Evolutionary conservation across 2,113 vertebrate genomes (phyloP).

Genomic region (Tonatia bakeri): DNA sequence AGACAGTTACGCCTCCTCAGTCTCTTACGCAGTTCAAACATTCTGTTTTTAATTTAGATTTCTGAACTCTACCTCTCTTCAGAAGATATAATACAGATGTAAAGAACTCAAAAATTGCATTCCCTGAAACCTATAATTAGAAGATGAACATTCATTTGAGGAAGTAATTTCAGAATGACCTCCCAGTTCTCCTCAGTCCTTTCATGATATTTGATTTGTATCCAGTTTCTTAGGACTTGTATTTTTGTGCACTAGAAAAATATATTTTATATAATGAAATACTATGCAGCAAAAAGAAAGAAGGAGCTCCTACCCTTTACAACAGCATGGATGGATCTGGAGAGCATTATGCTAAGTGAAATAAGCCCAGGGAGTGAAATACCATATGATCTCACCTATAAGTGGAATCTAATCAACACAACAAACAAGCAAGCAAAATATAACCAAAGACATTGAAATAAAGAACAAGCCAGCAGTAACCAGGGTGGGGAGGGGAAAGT

Average conservation of each 20-base stretch:
- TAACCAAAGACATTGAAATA: too few species aligned
- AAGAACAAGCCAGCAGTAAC: too few species aligned
- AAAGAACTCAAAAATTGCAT: not conserved
- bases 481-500: too few species aligned
- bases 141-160: not conserved
- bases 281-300: too few species aligned
- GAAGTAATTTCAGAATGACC: constrained; percentile 20
- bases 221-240: not conserved
- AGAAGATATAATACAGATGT: not conserved
- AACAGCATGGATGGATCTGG: too few species aligned
- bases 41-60: not conserved
- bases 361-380: too few species aligned
- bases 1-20: not conserved
- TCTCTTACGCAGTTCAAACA: not conserved
- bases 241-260: not conserved
- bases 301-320: too few species aligned
- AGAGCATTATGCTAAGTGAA: too few species aligned
- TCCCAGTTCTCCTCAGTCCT: not conserved
- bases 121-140: not conserved
- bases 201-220: not conserved
- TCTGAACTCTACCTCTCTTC: not conserved
- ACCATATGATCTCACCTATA: too few species aligned
- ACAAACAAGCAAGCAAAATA: too few species aligned
- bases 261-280: not conserved
- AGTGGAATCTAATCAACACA: too few species aligned